Evolutionary conservation across 2,797 vertebrate genomes (phyloP), one percentile per base, ranked within the genome.

Genomic region (Pteronotus mesoamericanus): DNA sequence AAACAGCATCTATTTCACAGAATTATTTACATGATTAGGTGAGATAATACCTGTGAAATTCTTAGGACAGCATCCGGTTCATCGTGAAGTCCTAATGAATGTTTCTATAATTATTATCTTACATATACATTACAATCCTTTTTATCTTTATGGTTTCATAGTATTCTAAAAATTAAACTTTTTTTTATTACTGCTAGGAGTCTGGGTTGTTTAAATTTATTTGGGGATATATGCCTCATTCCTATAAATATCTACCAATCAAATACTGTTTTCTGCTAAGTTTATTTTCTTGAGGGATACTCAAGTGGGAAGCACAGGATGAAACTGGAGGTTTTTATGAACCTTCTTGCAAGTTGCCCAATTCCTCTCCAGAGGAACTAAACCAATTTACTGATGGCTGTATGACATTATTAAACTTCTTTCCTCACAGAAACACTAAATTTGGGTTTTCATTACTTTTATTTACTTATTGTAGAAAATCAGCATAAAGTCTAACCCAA

Each of bases 231-330:
- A 69, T 18, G 39, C n/a, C 14, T 82, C 19, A 22, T 21, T 85
- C 79, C 51, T 77, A 15, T 89, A 94, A 94, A 84, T 71, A 95
- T 3, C 18, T 71, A 80, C 9, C 9, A 48, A 74, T 78, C 94
- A 96, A 95, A 91, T 91, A 71, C 34, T 92, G 34, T 71, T 83
- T 94, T 92, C 74, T 59, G 68, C 84, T 94, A 42, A 44, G 48
- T 95, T 95, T 69, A 89, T 94, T 93, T 95, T 95, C 91, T 94
- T 86, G n/a, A 86, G 46, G 71, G n/a, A 68, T 57, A 68, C 71
- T 96, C 32, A 66, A 88, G 53, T 29, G 89, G 18, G 64, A 96
- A 86, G 80, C 24, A 44, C 9, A 77, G 9, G 46, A 89, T 84
- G 78, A 84, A 97, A 72, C 79, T 46, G 42, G 37, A 89, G 21